These are phyloP conservation scores for Uloborus plumipes DNA, from an alignment of 2,888 invertebrate genomes.

Conservation along the genomic window DNA sequence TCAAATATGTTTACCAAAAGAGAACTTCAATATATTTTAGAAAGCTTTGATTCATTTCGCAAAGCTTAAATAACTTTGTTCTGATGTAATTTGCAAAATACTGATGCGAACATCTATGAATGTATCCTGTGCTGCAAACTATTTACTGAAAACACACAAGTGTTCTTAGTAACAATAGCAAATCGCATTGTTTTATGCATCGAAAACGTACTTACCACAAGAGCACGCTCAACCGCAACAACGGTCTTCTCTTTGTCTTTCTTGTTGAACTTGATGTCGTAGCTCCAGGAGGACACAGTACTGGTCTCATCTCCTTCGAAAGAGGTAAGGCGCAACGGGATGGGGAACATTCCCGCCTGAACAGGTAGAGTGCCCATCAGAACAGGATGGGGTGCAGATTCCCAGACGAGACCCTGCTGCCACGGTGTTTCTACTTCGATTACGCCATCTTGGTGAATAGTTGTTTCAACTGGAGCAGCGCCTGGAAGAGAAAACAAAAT, in stretches of 20 bases:
- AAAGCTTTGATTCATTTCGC: too few species aligned
- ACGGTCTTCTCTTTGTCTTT: conserved; percentile 56
- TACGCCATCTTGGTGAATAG: conserved; percentile 66
- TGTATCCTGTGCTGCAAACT: too few species aligned
- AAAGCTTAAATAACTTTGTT: too few species aligned
- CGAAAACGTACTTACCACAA: conserved; percentile 46
- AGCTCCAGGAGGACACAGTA: conserved; percentile 65
- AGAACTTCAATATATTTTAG: too few species aligned
- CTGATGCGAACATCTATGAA: too few species aligned
- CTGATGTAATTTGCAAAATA: too few species aligned
- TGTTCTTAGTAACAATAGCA: too few species aligned
- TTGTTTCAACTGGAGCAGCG: conserved; percentile 59
- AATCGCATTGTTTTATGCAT: too few species aligned
- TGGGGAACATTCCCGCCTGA: conserved; percentile 67
- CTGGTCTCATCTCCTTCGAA: conserved; percentile 56
- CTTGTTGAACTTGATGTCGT: conserved; percentile 64
- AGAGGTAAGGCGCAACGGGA: conserved; percentile 61
- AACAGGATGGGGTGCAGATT: conserved; percentile 66
- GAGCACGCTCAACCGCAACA: conserved; percentile 63
- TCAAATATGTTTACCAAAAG: too few species aligned
- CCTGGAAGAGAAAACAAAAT: conserved; percentile 20
- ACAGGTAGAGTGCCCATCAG: conserved; percentile 65
- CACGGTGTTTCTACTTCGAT: conserved; percentile 67
- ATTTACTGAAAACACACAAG: too few species aligned
- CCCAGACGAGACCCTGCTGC: conserved; percentile 66